phyloP scores from a whole-genome alignment of 2,888 invertebrate genomes.

The Magallana nippona region DNA sequence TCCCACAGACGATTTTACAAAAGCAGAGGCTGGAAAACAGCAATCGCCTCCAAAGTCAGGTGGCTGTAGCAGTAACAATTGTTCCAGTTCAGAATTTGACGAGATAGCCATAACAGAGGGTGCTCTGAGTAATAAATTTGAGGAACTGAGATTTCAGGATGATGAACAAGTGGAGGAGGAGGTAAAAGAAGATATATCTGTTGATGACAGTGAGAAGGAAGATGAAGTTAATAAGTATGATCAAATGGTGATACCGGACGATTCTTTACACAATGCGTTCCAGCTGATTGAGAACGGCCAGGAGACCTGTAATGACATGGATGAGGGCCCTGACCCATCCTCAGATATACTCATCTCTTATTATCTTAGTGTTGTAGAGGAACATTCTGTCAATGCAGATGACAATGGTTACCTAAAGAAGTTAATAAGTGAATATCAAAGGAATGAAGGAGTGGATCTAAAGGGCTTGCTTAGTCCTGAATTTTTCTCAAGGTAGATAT shows the following conservation, averaged over 20 bases:
- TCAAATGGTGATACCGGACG: slow-evolving; percentile 12
- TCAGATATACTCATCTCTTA: slow-evolving; percentile 55
- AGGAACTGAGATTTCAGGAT: background rate
- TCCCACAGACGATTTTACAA: slow-evolving; percentile 90
- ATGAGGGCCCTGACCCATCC: background rate
- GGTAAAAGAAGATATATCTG: slow-evolving; percentile 29
- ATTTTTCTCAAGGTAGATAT: background rate
- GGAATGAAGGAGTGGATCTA: slow-evolving; percentile 57
- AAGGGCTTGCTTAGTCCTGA: background rate
- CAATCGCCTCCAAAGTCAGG: background rate
- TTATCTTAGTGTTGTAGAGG: slow-evolving; percentile 71
- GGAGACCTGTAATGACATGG: background rate
- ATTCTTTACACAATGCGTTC: slow-evolving; percentile 1
- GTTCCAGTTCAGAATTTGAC: background rate
- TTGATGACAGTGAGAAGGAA: background rate
- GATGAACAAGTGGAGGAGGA: background rate
- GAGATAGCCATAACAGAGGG: slow-evolving; percentile 2
- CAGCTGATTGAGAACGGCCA: slow-evolving; percentile 11
- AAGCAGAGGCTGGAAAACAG: slow-evolving; percentile 81
- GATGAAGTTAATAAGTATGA: background rate
- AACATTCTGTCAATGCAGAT: slow-evolving; percentile 48
- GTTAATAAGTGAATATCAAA: slow-evolving; percentile 66
- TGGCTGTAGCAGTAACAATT: background rate
- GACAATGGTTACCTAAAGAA: slow-evolving; percentile 63
- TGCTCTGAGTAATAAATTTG: background rate